These are phyloP conservation scores for Cepaea hortensis DNA, from an alignment of 2,888 invertebrate species.

Conservation along the genomic window DNA sequence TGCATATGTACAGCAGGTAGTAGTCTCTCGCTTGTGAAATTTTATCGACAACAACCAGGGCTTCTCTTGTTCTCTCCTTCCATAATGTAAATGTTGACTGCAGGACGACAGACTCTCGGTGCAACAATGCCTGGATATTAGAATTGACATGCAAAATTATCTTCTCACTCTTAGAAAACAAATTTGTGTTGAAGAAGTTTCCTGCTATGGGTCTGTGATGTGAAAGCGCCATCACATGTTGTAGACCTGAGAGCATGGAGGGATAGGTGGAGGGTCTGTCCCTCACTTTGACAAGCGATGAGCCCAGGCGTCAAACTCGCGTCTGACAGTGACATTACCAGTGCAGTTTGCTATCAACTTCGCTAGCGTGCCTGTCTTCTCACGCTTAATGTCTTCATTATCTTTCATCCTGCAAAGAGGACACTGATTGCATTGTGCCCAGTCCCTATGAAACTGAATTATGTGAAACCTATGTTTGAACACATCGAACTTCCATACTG, in stretches of 20 bases:
- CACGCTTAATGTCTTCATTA: not conserved
- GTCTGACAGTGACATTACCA: too few species aligned
- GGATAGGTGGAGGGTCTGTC: too few species aligned
- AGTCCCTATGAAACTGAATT: too few species aligned
- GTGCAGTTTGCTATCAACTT: too few species aligned
- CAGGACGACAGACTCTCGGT: constrained; percentile 61
- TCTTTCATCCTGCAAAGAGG: not conserved
- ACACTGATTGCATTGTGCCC: too few species aligned
- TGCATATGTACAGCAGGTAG: constrained; percentile 53
- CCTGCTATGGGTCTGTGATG: too few species aligned
- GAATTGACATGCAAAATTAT: not conserved
- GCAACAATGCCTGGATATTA: constrained; percentile 66
- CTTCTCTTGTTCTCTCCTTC: constrained; percentile 55
- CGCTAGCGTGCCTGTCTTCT: not conserved
- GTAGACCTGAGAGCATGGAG: too few species aligned
- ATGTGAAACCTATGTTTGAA: too few species aligned
- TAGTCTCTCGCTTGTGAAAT: constrained; percentile 56
- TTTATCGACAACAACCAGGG: constrained; percentile 27
- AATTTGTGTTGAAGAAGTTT: not conserved
- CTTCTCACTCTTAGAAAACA: not conserved
- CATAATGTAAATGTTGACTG: constrained; percentile 61
- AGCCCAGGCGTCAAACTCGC: too few species aligned
- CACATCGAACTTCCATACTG: too few species aligned
- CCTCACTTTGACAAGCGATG: too few species aligned
- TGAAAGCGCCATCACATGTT: too few species aligned